Evolutionary conservation across 2,888 invertebrate genomes (phyloP).

Genomic region (Allolobophora icterica): DNA sequence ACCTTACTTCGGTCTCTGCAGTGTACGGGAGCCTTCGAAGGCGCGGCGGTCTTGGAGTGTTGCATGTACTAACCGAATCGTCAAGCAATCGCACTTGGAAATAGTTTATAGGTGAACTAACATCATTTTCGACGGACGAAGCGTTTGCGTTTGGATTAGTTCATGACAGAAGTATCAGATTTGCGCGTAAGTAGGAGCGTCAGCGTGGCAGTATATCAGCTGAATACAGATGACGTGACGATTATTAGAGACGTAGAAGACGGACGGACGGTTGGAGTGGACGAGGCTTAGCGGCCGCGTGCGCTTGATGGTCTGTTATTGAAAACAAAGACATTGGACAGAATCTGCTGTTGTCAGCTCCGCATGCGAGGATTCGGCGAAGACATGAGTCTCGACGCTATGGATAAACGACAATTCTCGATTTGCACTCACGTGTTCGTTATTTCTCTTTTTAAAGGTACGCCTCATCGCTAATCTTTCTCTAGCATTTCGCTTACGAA

Average conservation of each 20-base stretch:
- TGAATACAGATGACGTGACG: conserved; percentile 12
- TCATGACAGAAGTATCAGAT: background rate
- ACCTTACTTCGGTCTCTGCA: background rate
- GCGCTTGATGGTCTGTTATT: background rate
- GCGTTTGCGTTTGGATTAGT: background rate
- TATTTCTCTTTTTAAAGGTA: background rate
- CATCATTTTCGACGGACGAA: background rate
- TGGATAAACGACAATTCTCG: background rate
- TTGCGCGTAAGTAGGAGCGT: background rate
- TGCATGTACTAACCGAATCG: background rate
- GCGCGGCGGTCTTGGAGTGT: background rate
- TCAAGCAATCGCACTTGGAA: background rate
- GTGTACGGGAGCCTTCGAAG: background rate
- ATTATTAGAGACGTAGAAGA: background rate
- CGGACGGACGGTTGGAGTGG: background rate
- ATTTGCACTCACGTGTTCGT: background rate
- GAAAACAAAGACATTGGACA: background rate
- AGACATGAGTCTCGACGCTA: background rate
- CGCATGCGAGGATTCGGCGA: background rate
- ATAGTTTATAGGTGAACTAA: background rate
- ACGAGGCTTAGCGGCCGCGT: background rate
- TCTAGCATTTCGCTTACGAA: background rate
- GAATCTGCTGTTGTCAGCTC: background rate
- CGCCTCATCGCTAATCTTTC: background rate
- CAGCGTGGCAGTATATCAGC: background rate